Conservation (phyloP, 1,140 invertebrate genomes). For the Ooceraea biroi region DNA sequence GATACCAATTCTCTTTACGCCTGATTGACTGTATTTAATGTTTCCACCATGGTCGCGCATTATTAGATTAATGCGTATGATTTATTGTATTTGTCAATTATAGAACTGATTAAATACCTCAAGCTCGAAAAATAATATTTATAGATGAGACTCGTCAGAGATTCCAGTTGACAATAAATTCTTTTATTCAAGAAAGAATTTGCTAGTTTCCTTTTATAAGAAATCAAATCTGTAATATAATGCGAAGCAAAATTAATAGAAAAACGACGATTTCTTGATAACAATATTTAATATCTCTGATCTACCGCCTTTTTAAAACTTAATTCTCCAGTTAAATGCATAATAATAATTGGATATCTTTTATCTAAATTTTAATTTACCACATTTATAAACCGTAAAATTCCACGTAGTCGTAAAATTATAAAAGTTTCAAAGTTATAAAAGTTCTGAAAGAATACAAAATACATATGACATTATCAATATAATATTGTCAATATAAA, state of each 20-base stretch:
- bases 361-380: no score
- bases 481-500: conserved; percentile 2
- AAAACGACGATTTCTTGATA: background rate
- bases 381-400: background rate
- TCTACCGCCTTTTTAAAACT: no score
- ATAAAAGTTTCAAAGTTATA: no score
- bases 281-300: no score
- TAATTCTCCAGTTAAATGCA: no score
- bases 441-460: background rate
- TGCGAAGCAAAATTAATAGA: background rate
- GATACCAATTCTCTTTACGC: background rate
- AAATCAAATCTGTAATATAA: background rate
- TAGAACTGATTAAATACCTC: background rate
- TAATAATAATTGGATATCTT: no score
- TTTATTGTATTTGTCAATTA: background rate
- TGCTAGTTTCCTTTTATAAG: background rate
- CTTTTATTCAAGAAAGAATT: background rate
- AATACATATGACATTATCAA: background rate
- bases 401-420: background rate
- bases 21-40: background rate
- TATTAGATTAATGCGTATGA: background rate
- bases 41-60: background rate
- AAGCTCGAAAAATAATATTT: background rate
- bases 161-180: background rate
- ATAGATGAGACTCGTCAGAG: background rate